Base-by-base conservation (phyloP, 2,797 vertebrate genomes). In the Lagocephalus sceleratus region DNA sequence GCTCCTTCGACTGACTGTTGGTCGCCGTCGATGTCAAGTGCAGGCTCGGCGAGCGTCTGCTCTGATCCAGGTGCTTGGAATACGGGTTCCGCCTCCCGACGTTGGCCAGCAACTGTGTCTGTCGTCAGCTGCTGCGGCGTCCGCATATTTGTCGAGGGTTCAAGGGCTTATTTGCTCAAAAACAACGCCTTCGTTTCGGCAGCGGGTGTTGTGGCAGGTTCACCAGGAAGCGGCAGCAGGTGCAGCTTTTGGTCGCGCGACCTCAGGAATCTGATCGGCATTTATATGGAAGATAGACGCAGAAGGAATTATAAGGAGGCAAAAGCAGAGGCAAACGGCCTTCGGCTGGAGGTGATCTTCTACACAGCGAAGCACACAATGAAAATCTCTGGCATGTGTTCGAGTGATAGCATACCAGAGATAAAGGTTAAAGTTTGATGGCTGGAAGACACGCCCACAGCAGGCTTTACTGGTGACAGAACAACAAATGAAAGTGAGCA, bases 371-470 rank as follows among this genome's bases (percentile, higher is more conserved):
- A 61, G 15, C 6, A 29, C 14, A 65, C 44, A 53, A 2, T 20
- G 49, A 66, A 62, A 78, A 73, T 73, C 51, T 81, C 60, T 62
- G 63, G 68, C 71, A 73, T 82, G 64, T 51, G 72, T 71, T 58
- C 68, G 51, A 66, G 54, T 44, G 73, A 78, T 68, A 63, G 73
- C 57, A 68, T 46, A 40, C 60, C 64, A 63, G 51, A 57, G 49
- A 69, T 60, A 57, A 54, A 63, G 10, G 53, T 38, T 6, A 14
- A 23, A 0, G 1, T 68, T 81, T 83, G 60, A 78, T 51, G 47
- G 35, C n/a, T 42, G 60, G 69, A 65, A 46, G 15, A 19, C 48
- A 60, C 9, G 20, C 29, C 32, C 32, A 14, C 3, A 6, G 15
- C 46, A 52, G 52, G 57, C 63, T 68, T 74, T 39, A 65, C 17